Percentiles rank a stretch among this genome's conserved stretches.
phyloP scores from a whole-genome alignment of 1,140 invertebrate species.

The Tenebrio molitor region DNA sequence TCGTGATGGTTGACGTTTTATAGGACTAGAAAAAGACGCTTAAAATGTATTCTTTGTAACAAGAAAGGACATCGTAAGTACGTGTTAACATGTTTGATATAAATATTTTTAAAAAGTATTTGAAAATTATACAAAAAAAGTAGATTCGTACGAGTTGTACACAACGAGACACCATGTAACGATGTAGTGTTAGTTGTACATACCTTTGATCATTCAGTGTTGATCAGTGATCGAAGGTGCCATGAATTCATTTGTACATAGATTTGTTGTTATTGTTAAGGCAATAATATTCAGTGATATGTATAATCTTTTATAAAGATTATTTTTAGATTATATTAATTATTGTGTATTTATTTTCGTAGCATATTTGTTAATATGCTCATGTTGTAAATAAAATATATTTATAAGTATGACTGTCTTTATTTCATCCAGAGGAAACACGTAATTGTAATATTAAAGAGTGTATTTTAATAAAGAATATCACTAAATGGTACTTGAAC shows the following conservation, averaged over 20 bases:
- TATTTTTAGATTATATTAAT: constrained; percentile 58
- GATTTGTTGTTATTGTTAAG: constrained; percentile 55
- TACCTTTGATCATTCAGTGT: constrained; percentile 10
- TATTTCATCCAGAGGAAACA: constrained; percentile 10
- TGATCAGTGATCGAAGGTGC: constrained; percentile 1
- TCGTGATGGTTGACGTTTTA: constrained; percentile 6
- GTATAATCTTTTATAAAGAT: constrained; percentile 62
- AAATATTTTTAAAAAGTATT: constrained; percentile 5
- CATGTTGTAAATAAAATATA: constrained; percentile 54
- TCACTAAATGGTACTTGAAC: too few relatives aligned
- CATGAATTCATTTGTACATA: constrained; percentile 48
- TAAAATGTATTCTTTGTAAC: constrained; percentile 17
- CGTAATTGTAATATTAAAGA: neutral
- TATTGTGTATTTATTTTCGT: constrained; percentile 58
- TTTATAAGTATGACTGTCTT: constrained; percentile 42
- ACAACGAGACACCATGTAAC: constrained; percentile 40
- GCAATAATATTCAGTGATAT: constrained; percentile 56
- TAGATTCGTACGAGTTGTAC: constrained; percentile 9
- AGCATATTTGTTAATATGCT: constrained; percentile 59
- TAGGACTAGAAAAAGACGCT: constrained; percentile 29
- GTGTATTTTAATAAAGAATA: too few relatives aligned
- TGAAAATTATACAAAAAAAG: constrained; percentile 31
- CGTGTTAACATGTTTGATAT: constrained; percentile 6
- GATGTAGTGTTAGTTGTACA: constrained; percentile 6
- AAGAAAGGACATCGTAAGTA: neutral